Percentiles rank a stretch among this genome's conserved stretches.
These are phyloP conservation scores for Smutsia gigantea DNA, from an alignment of 2,797 vertebrate species.

Conservation along the genomic window DNA sequence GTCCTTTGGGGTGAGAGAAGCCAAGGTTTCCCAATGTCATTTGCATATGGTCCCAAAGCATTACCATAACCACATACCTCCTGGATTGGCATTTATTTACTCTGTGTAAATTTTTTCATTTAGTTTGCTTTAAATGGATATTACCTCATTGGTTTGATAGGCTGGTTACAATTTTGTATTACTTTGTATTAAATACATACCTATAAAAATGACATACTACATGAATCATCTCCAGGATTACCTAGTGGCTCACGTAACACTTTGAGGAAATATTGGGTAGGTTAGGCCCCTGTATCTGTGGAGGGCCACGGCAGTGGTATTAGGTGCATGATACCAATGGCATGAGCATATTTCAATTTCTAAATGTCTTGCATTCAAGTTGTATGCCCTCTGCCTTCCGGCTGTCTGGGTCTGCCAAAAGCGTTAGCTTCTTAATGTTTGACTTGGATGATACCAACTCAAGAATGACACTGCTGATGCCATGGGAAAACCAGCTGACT, in stretches of 20 bases:
- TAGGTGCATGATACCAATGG: no score
- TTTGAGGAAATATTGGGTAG: neutral
- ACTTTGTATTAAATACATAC: neutral
- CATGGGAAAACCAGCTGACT: neutral
- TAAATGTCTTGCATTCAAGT: neutral
- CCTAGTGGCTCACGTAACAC: neutral
- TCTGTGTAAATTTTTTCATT: neutral
- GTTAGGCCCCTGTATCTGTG: neutral
- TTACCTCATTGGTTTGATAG: neutral
- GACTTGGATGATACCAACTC: neutral
- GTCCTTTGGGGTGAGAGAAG: no score
- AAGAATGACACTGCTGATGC: neutral
- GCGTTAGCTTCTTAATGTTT: neutral
- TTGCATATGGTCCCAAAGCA: neutral
- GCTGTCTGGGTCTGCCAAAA: neutral
- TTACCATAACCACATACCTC: no score
- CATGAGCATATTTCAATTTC: neutral
- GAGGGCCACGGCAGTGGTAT: neutral
- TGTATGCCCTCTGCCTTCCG: no score
- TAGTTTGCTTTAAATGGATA: constrained; percentile 6
- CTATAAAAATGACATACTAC: neutral
- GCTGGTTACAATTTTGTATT: constrained; percentile 50
- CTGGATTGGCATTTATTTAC: neutral
- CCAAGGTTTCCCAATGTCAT: neutral
- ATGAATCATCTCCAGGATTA: neutral